Evolutionary conservation across 2,113 vertebrate genomes (phyloP).

Genomic region (Pongo pygmaeus): DNA sequence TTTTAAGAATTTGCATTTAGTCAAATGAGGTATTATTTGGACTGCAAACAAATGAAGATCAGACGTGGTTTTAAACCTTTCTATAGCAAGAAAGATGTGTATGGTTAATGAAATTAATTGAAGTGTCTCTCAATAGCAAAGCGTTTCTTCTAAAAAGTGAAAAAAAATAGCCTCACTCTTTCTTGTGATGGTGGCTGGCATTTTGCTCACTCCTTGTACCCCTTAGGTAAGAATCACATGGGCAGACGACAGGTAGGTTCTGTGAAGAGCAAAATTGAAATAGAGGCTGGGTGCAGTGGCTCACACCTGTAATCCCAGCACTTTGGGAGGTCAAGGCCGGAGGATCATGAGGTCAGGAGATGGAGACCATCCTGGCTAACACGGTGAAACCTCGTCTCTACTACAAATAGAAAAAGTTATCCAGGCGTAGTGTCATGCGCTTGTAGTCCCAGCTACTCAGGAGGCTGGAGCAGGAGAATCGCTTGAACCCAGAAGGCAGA

Average conservation of each 20-base stretch:
- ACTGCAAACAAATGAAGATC: background rate
- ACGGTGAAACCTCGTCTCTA: too few relatives aligned
- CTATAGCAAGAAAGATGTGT: background rate
- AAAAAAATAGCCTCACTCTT: background rate
- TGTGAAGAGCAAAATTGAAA: background rate
- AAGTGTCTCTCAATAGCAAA: background rate
- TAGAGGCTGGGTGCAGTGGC: background rate
- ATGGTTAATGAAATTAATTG: background rate
- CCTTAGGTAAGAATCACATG: background rate
- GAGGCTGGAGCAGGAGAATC: too few relatives aligned
- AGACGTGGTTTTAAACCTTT: background rate
- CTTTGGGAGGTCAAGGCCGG: too few relatives aligned
- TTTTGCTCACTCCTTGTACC: background rate
- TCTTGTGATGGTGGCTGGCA: background rate
- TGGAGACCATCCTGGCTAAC: too few relatives aligned
- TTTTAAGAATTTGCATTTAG: constrained; percentile 5
- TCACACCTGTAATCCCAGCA: too few relatives aligned
- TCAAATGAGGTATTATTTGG: constrained; percentile 9
- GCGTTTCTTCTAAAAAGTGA: background rate
- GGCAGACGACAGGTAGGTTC: background rate
- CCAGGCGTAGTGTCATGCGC: too few relatives aligned
- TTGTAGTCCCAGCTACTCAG: too few relatives aligned
- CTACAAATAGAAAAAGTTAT: too few relatives aligned
- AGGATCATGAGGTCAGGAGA: too few relatives aligned
- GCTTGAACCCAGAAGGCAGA: too few relatives aligned